Evolutionary conservation across 2,888 invertebrate species (phyloP).

Genomic region (Sericinus montela): DNA sequence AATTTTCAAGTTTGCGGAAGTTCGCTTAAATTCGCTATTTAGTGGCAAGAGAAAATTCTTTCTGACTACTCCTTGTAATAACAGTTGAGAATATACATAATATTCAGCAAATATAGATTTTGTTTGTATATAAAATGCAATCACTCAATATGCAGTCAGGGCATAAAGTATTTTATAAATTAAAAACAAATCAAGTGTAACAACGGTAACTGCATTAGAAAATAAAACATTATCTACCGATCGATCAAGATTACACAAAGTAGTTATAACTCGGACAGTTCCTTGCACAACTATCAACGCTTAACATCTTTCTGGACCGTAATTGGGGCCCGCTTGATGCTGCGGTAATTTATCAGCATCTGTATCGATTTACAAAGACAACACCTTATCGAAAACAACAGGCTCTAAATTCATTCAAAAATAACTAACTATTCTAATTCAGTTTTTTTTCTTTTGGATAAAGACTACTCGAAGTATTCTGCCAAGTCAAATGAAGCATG

Average conservation of each 20-base stretch:
- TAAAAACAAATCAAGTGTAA: conserved; percentile 3
- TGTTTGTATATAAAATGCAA: too few species aligned
- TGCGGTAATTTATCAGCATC: conserved; percentile 45
- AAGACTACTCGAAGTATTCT: too few species aligned
- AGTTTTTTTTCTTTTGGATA: too few species aligned
- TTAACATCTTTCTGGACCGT: conserved; percentile 35
- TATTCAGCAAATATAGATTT: too few species aligned
- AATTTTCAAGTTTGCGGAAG: too few species aligned
- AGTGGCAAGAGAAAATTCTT: too few species aligned
- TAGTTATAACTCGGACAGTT: conserved; percentile 28
- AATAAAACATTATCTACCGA: conserved; percentile 27
- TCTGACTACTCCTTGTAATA: too few species aligned
- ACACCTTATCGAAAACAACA: conserved; percentile 20
- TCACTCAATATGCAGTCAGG: too few species aligned
- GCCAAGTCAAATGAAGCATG: too few species aligned
- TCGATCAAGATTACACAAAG: conserved; percentile 35
- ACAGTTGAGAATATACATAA: too few species aligned
- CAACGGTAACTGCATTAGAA: conserved; percentile 8
- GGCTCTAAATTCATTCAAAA: not conserved
- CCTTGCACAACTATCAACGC: conserved; percentile 28
- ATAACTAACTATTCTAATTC: too few species aligned
- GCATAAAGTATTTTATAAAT: conserved; percentile 14
- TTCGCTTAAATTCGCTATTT: too few species aligned
- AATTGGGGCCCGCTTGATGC: conserved; percentile 37
- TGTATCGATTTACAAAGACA: conserved; percentile 39